Percentiles rank a stretch among this genome's conserved stretches.
Conservation (phyloP, 30 jellyfish, hydroid and myxozoan genomes). For the Turritopsis dohrnii region DNA sequence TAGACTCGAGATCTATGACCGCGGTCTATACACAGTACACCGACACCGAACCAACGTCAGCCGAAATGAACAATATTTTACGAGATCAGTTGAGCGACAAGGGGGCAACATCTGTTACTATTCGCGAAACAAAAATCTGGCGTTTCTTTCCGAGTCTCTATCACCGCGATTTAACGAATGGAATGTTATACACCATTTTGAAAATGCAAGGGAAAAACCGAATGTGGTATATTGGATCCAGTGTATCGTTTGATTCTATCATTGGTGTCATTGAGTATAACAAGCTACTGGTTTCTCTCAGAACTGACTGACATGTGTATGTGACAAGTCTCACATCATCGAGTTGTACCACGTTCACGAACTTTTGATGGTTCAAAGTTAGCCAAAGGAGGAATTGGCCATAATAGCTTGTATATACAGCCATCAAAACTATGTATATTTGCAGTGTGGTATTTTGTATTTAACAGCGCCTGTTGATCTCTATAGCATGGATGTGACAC, state of each 20-base stretch:
- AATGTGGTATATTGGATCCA: slow-evolving; percentile 71
- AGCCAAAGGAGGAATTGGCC: too few relatives aligned
- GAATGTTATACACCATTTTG: slow-evolving; percentile 48
- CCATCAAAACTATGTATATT: too few relatives aligned
- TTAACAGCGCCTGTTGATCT: too few relatives aligned
- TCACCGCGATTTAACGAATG: slow-evolving; percentile 23
- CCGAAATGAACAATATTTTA: not conserved
- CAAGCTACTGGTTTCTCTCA: slow-evolving; percentile 21
- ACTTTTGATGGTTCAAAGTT: too few relatives aligned
- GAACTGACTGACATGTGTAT: not conserved
- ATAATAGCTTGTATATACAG: too few relatives aligned
- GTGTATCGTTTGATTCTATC: slow-evolving; percentile 59
- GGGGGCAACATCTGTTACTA: slow-evolving; percentile 1
- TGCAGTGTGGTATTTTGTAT: too few relatives aligned
- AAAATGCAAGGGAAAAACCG: slow-evolving; percentile 49
- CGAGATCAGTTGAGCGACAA: not conserved
- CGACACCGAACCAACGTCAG: slow-evolving; percentile 24
- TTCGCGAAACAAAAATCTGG: slow-evolving; percentile 41
- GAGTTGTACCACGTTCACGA: too few relatives aligned
- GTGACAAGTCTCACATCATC: too few relatives aligned
- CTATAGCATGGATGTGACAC: too few relatives aligned
- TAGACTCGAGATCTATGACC: not conserved
- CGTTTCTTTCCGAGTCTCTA: slow-evolving; percentile 51
- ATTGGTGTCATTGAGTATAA: slow-evolving; percentile 64
- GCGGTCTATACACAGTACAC: slow-evolving; percentile 44